Percentiles rank a stretch among this genome's conserved stretches.
phyloP scores from a whole-genome alignment of 30 jellyfish, hydroid and myxozoan genomes.

The Hydractinia symbiolongicarpus region DNA sequence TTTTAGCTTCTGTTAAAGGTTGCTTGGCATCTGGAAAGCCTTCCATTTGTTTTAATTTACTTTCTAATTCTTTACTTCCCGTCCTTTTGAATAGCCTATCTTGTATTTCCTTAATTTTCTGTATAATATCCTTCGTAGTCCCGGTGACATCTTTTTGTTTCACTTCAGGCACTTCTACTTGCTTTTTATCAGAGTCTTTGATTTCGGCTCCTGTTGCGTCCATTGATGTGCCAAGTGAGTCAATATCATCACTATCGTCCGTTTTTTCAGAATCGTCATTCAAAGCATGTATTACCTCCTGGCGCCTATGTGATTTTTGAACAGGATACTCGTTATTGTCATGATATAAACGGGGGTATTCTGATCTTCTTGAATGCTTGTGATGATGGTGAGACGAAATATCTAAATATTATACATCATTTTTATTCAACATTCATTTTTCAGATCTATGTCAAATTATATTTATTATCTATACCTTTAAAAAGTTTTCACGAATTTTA shows the following conservation, averaged over 20 bases:
- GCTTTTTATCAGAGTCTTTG: constrained; percentile 18
- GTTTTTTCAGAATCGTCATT: constrained; percentile 42
- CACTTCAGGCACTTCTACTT: constrained; percentile 6
- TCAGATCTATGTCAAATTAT: too few species aligned
- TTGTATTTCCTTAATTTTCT: constrained; percentile 79
- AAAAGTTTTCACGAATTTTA: too few species aligned
- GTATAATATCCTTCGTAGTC: constrained; percentile 77
- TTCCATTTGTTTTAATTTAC: constrained; percentile 49
- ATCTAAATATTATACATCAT: too few species aligned
- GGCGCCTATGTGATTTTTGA: constrained; percentile 41
- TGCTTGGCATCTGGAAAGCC: neutral
- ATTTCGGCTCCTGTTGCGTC: constrained; percentile 69
- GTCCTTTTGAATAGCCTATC: constrained; percentile 76
- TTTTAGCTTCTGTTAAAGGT: neutral
- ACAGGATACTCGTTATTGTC: constrained; percentile 5
- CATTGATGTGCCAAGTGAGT: constrained; percentile 70
- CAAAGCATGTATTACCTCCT: constrained; percentile 86
- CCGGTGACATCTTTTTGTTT: constrained; percentile 50
- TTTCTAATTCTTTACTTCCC: constrained; percentile 59
- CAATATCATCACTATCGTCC: constrained; percentile 73
- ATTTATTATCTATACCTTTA: too few species aligned
- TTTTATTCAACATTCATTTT: too few species aligned
- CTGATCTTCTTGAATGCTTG: too few species aligned
- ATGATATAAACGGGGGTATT: too few species aligned
- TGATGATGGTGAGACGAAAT: too few species aligned